Conservation (phyloP, 2,888 invertebrate genomes). For the Fissipunctia ypsillon region DNA sequence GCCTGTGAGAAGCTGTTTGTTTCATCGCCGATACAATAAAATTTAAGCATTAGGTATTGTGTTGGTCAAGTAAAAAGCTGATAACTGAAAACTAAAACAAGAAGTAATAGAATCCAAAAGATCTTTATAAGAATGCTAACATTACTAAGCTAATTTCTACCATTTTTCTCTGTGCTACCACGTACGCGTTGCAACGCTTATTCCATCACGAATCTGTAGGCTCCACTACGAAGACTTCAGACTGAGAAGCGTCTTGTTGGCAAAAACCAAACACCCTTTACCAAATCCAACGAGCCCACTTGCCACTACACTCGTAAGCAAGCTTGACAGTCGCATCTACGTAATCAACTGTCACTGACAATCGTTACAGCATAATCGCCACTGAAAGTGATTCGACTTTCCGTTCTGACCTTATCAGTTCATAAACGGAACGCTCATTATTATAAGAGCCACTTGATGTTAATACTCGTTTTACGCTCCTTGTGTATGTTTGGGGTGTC, state of each 20-base stretch:
- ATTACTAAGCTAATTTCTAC: background rate
- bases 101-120: background rate
- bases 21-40: background rate
- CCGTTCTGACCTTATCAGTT: conserved; percentile 4
- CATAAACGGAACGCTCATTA: conserved; percentile 20
- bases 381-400: conserved; percentile 24
- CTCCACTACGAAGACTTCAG: background rate
- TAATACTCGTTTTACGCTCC: conserved; percentile 1
- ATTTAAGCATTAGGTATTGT: background rate
- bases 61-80: background rate
- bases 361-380: conserved; percentile 19
- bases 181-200: background rate
- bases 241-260: background rate
- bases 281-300: background rate
- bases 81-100: background rate
- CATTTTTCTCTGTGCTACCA: background rate
- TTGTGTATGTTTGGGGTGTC: background rate
- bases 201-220: background rate
- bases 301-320: background rate
- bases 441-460: background rate
- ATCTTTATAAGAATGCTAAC: background rate
- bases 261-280: background rate
- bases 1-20: background rate
- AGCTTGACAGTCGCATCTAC: conserved; percentile 4
- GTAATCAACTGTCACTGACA: background rate